Evolutionary conservation across 2,113 vertebrate species (phyloP).

Genomic region (Phaethon lepturus): DNA sequence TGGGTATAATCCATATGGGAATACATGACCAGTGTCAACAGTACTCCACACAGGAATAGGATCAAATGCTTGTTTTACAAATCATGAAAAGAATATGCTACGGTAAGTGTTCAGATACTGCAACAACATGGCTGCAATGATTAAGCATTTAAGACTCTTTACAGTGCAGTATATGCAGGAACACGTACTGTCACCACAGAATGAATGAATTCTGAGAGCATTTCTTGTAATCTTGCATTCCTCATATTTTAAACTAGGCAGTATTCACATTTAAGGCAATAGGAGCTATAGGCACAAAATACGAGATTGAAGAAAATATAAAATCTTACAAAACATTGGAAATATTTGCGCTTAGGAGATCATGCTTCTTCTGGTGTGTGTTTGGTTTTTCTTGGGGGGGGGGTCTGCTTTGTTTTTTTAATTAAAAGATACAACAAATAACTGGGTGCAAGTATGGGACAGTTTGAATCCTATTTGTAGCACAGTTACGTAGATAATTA

Average conservation of each 20-base stretch:
- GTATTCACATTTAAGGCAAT: neutral
- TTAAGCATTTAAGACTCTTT: neutral
- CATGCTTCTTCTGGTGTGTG: neutral
- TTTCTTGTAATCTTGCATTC: neutral
- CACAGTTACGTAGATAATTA: neutral
- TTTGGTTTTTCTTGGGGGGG: fast-evolving
- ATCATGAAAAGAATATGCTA: neutral
- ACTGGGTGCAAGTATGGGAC: neutral
- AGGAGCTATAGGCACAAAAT: neutral
- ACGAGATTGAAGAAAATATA: neutral
- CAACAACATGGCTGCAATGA: neutral
- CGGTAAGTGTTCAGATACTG: neutral
- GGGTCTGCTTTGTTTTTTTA: neutral
- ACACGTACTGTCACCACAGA: neutral
- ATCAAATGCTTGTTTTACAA: neutral
- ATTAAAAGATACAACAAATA: neutral
- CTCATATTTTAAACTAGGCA: neutral
- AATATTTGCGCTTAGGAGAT: neutral
- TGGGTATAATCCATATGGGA: neutral
- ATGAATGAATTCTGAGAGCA: neutral
- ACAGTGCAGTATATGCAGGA: neutral
- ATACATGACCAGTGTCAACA: neutral
- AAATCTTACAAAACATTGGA: neutral
- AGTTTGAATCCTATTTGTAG: neutral
- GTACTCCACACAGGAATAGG: neutral